phyloP scores from a whole-genome alignment of 2,113 vertebrate species.

The Pardalotus punctatus region DNA sequence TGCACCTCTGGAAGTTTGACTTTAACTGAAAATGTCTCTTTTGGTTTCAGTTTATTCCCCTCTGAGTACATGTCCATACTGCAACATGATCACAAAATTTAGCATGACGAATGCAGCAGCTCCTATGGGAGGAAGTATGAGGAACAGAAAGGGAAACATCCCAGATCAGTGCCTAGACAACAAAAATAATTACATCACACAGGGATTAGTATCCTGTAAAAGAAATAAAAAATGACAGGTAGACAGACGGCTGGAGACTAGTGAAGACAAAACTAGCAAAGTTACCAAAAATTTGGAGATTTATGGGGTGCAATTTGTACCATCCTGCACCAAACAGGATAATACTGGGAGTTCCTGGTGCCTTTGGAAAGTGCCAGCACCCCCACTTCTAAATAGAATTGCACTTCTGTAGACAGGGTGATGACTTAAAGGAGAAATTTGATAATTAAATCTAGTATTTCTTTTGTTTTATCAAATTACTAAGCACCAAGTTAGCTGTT shows the following conservation, averaged over 20 bases:
- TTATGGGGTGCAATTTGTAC: not conserved
- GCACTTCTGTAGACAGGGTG: not conserved
- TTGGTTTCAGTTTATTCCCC: constrained; percentile 4
- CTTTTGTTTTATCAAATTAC: not conserved
- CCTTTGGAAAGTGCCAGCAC: not conserved
- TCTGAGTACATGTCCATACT: not conserved
- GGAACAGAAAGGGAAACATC: not conserved
- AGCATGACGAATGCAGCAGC: not conserved
- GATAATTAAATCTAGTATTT: not conserved
- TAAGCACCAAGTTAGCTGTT: not conserved
- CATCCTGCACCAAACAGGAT: not conserved
- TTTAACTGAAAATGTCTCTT: constrained; percentile 28
- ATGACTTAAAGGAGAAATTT: not conserved
- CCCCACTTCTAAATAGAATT: not conserved
- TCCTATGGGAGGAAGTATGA: not conserved
- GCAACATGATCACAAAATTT: not conserved
- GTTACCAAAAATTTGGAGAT: not conserved
- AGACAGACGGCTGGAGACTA: not conserved
- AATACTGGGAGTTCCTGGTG: not conserved
- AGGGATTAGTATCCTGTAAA: not conserved
- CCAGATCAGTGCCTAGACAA: not conserved
- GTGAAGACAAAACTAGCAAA: not conserved
- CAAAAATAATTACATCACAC: not conserved
- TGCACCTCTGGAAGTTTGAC: constrained; percentile 24
- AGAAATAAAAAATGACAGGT: not conserved